Evolutionary conservation across 2,888 invertebrate genomes (phyloP).

Genomic region (Cosmopolites sordidus): DNA sequence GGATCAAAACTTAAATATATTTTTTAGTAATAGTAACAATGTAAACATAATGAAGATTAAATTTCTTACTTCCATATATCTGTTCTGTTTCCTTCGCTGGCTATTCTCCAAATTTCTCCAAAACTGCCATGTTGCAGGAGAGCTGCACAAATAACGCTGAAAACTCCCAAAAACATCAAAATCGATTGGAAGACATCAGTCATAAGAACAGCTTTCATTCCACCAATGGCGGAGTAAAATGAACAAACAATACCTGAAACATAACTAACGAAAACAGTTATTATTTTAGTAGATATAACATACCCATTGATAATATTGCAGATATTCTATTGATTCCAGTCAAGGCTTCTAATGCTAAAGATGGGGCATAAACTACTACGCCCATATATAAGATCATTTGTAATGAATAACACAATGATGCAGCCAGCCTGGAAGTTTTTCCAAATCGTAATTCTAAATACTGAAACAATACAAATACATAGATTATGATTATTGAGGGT

Average conservation of each 20-base stretch:
- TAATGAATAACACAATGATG: slow-evolving; percentile 78
- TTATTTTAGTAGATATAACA: slow-evolving; percentile 1
- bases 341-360: slow-evolving; percentile 81
- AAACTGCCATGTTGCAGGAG: slow-evolving; percentile 67
- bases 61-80: slow-evolving; percentile 60
- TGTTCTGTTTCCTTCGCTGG: slow-evolving; percentile 65
- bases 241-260: slow-evolving; percentile 66
- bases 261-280: too few species aligned
- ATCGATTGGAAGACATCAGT: slow-evolving; percentile 82
- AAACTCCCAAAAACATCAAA: slow-evolving; percentile 80
- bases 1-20: slow-evolving; percentile 57
- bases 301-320: slow-evolving; percentile 69
- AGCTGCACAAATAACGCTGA: slow-evolving; percentile 72
- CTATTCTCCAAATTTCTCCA: slow-evolving; percentile 65
- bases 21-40: slow-evolving; percentile 8
- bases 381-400: slow-evolving; percentile 91
- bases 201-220: slow-evolving; percentile 86
- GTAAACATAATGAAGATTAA: neutral
- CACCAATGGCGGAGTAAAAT: slow-evolving; percentile 82
- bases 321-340: slow-evolving; percentile 69
- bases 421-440: slow-evolving; percentile 65
- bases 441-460: slow-evolving; percentile 88
- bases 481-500: too few species aligned
- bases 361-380: slow-evolving; percentile 89
- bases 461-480: slow-evolving; percentile 51